Evolutionary conservation across 2,113 vertebrate genomes (phyloP).

Genomic region (Datnioides undecimradiatus): DNA sequence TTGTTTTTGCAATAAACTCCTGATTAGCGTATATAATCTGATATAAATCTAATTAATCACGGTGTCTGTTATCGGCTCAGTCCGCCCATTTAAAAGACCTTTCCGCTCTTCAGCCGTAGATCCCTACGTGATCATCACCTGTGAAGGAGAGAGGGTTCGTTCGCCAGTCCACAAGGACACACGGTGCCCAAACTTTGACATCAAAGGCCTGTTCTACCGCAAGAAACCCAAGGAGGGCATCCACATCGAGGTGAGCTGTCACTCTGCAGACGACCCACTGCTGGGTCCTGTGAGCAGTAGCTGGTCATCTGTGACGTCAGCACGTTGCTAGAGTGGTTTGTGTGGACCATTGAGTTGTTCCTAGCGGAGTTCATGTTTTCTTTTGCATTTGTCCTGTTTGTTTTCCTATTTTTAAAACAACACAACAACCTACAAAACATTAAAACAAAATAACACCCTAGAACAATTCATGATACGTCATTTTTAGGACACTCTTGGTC

Average conservation of each 20-base stretch:
- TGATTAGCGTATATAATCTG: background rate
- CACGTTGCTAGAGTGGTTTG: background rate
- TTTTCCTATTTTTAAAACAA: no score
- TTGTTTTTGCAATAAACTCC: background rate
- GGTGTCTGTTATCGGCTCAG: background rate
- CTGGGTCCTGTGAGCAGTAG: background rate
- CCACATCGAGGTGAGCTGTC: conserved; percentile 88
- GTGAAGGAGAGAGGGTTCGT: conserved; percentile 90
- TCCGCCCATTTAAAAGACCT: background rate
- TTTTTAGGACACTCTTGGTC: no score
- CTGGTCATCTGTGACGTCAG: background rate
- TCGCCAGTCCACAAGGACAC: conserved; percentile 89
- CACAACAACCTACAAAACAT: no score
- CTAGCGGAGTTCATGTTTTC: background rate
- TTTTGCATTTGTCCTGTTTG: background rate
- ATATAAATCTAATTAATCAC: background rate
- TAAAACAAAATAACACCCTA: no score
- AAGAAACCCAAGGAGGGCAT: conserved; percentile 92
- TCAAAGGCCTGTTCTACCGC: conserved; percentile 94
- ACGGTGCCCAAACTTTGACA: conserved; percentile 87
- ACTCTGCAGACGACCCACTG: background rate
- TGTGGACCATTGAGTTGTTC: background rate
- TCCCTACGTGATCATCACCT: conserved; percentile 93
- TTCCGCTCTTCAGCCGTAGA: conserved; percentile 83
- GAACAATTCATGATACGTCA: no score